Evolutionary conservation across 2,888 invertebrate genomes (phyloP), one percentile per base, ranked within the genome.

Genomic region (Andrena praecox): DNA sequence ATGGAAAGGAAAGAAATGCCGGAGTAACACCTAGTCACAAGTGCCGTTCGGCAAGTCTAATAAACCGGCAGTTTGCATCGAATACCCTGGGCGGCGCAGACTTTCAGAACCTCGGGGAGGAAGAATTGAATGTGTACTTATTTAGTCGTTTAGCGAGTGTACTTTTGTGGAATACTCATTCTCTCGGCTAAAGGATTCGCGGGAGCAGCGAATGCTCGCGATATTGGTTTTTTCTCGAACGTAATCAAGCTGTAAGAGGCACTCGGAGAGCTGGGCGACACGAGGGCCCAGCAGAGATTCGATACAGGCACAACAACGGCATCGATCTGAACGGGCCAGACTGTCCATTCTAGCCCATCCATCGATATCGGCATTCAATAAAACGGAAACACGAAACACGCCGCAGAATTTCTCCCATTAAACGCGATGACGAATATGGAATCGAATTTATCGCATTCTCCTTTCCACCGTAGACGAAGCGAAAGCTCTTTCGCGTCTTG

Each of bases 341-440:
- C 35, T 50, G 73, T 35, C 35, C 24, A 52, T 54, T 7, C 48
- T n/a, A 54, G 62, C 63, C 60, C 71, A 71, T 56, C 74, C 79
- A 82, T 82, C 82, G 84, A 71, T 84, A 84, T 83, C 83, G 84
- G 76, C 80, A 80, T 84, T 83, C 84, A 74, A 83, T 83, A 80
- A 67, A 76, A 77, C 76, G 71, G 76, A 67, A 73, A 70, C 72
- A 62, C 70, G 75, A 80, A 84, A 84, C 79, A 71, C 64, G 67
- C 42, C 67, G 50, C 52, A 35, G 71, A 77, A 80, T 80, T 74
- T 77, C 76, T 76, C 63, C 84, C 77, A 74, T 80, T 80, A 80
- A 80, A 72, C 70, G 20, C 66, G 31, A 80, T 62, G 79, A 66
- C 69, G 83, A 77, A 77, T 80, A 80, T 67, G 54, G 48, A 70